Percentiles rank a stretch among this genome's conserved stretches.
Evolutionary conservation across 2,113 vertebrate species (phyloP).

Genomic region (Sula dactylatra): DNA sequence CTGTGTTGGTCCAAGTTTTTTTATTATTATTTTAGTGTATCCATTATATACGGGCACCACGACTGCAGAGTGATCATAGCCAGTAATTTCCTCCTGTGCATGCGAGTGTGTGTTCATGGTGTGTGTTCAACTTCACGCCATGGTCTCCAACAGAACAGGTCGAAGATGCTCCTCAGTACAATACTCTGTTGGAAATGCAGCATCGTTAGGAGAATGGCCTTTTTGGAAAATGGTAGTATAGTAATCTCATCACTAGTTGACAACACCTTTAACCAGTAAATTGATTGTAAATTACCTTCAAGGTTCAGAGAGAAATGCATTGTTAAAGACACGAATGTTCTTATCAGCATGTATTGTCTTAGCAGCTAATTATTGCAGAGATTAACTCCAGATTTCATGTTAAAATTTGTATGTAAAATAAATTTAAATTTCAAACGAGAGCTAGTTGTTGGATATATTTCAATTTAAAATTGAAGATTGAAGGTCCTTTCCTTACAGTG

Average conservation of each 20-base stretch:
- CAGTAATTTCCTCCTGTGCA: background rate
- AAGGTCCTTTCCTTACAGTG: background rate
- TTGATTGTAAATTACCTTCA: background rate
- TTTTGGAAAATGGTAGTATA: background rate
- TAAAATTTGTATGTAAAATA: background rate
- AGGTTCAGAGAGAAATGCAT: background rate
- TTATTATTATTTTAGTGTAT: background rate
- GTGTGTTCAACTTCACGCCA: background rate
- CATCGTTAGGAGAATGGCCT: background rate
- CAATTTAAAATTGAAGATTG: background rate
- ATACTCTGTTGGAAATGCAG: background rate
- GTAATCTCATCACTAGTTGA: background rate
- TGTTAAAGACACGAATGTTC: background rate
- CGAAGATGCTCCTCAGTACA: background rate
- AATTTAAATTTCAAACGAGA: background rate
- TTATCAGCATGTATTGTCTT: background rate
- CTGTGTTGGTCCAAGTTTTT: background rate
- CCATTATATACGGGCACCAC: too few relatives aligned
- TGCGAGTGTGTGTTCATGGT: background rate
- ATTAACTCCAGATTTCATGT: background rate
- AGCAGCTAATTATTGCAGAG: conserved; percentile 13
- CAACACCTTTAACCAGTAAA: background rate
- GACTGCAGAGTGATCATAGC: background rate
- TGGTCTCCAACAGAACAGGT: background rate
- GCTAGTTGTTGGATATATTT: background rate